A percentile compares a stretch with the other conserved stretches of the same genome.
phyloP scores from a whole-genome alignment of 2,113 vertebrate species.

The Ailuropoda melanoleuca region DNA sequence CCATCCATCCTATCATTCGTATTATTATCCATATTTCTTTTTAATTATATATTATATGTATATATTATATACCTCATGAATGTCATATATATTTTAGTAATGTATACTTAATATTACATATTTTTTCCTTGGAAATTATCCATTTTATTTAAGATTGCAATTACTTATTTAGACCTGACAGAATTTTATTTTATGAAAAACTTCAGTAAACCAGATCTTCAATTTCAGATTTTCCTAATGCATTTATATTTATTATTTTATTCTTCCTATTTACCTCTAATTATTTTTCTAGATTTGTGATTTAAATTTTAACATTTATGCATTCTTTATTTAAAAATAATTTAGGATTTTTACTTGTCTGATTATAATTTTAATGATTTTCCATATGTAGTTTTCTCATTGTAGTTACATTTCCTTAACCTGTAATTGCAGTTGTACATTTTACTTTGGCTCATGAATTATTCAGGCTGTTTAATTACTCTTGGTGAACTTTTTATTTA shows the following conservation, averaged over 20 bases:
- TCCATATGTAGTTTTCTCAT: not conserved
- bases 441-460: slow-evolving; percentile 7
- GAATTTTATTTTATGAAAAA: not conserved
- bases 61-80: not conserved
- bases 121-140: not conserved
- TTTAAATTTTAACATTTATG: not conserved
- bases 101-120: not conserved
- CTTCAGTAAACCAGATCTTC: not conserved
- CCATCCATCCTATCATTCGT: not conserved
- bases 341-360: not conserved
- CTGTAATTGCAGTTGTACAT: not conserved
- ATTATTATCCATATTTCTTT: not conserved
- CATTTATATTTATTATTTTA: not conserved
- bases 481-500: not conserved
- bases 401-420: not conserved
- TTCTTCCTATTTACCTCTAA: not conserved
- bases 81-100: not conserved
- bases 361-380: not conserved
- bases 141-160: not conserved
- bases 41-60: not conserved
- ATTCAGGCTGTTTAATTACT: not conserved
- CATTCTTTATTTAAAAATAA: not conserved
- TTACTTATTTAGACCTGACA: not conserved
- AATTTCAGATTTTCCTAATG: not conserved
- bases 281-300: not conserved